Percentiles rank a stretch among this genome's conserved stretches.
These are phyloP conservation scores for Scaptomyza montana DNA, from an alignment of 1,140 invertebrate species.

Conservation along the genomic window DNA sequence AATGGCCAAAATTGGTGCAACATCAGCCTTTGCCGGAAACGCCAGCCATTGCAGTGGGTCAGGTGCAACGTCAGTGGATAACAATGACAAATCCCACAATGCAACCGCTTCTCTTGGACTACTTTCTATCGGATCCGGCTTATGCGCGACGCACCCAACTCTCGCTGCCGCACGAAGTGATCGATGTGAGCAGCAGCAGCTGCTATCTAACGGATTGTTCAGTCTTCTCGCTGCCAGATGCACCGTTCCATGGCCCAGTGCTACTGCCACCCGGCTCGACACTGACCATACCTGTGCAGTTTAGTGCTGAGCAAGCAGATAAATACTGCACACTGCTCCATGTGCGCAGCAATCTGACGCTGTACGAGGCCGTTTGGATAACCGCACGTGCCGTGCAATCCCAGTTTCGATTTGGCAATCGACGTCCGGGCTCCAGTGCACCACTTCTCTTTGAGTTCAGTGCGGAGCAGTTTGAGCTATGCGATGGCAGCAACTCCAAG, in stretches of 20 bases:
- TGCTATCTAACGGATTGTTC: constrained; percentile 69
- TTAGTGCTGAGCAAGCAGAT: constrained; percentile 72
- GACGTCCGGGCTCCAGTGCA: constrained; percentile 89
- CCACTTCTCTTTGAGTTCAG: constrained; percentile 93
- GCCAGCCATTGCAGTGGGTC: constrained; percentile 71
- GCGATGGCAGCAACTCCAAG: constrained; percentile 87
- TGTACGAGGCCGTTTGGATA: constrained; percentile 93
- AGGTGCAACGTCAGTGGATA: constrained; percentile 64
- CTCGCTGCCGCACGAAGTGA: constrained; percentile 74
- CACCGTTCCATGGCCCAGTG: constrained; percentile 32
- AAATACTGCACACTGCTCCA: constrained; percentile 84
- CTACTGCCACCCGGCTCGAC: constrained; percentile 68
- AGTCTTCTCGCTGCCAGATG: constrained; percentile 69
- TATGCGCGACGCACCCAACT: constrained; percentile 62
- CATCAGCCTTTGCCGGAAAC: constrained; percentile 54
- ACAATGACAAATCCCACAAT: constrained; percentile 71
- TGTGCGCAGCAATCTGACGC: constrained; percentile 95
- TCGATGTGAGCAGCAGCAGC: constrained; percentile 62
- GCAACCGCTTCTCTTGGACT: constrained; percentile 68
- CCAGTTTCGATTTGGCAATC: constrained; percentile 95
- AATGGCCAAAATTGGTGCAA: constrained; percentile 79
- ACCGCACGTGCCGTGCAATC: constrained; percentile 92
- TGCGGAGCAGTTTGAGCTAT: constrained; percentile 93
- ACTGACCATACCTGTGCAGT: constrained; percentile 83
- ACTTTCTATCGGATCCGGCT: constrained; percentile 67